Base-by-base conservation (phyloP, 2,888 invertebrate species). In the Podotricha telesiphe region DNA sequence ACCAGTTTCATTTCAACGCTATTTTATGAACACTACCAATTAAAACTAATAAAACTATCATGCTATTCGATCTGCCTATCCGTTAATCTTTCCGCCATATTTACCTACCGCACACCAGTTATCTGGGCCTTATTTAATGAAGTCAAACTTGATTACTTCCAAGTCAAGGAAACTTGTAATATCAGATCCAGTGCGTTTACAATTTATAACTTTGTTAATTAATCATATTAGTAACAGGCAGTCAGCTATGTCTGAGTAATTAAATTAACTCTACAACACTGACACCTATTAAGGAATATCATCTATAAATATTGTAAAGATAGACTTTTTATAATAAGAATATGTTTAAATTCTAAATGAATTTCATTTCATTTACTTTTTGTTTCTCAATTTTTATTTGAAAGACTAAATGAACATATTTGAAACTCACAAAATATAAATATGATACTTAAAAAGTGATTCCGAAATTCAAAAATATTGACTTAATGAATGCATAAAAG, bases 91-190 rank as follows among this genome's bases (percentile, higher is more conserved):
- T 69, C 67, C 69, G 69, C 69, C 45, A 59, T 58, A 70, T 53
- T 69, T 69, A 73, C 73, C 73, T 73, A 73, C 73, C 73, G 73
- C 73, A 67, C 58, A 50, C 67, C 65, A 50, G 67, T 62, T 69
- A 73, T 71, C 73, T 67, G n/a, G 65, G 48, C 67, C 67, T 71
- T 69, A 73, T 73, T 73, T 73, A 71, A 72, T 71, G 73, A 67
- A 73, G 73, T 73, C 73, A 73, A 73, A 71, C 71, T 71, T 71
- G 69, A 71, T 73, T 71, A 73, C 67, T 71, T 73, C 71, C 68
- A 65, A 69, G 65, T 71, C 59, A 70, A 48, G 53, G 63, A 65
- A 71, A 71, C 69, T 66, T 69, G 71, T 68, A 71, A 66, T 72
- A 71, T 69, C 71, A 64, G 73, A 73, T 71, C 37, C 59, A 64